Percentiles rank a stretch among this genome's conserved stretches.
Evolutionary conservation across 2,888 invertebrate genomes (phyloP).

Genomic region (Ormyrus rosae): DNA sequence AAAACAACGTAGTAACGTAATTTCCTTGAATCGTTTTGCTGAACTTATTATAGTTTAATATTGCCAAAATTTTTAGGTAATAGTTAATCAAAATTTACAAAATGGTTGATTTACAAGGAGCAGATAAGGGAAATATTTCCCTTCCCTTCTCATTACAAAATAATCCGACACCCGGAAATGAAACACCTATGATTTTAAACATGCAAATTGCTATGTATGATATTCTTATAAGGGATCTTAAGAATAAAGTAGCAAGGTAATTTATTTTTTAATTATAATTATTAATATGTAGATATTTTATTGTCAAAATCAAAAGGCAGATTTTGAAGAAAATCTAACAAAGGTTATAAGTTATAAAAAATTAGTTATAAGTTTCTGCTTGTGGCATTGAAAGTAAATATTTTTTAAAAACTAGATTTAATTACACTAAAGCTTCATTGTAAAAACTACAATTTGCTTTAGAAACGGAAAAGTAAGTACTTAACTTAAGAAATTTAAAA

Average conservation of each 20-base stretch:
- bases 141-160: slow-evolving; percentile 48
- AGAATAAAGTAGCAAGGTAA: slow-evolving; percentile 65
- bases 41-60: too few relatives aligned
- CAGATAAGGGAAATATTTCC: slow-evolving; percentile 56
- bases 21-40: too few relatives aligned
- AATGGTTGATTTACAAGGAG: slow-evolving; percentile 54
- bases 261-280: neutral
- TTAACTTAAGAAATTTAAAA: too few relatives aligned
- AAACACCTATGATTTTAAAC: slow-evolving; percentile 63
- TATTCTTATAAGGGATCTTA: slow-evolving; percentile 61
- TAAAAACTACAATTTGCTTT: too few relatives aligned
- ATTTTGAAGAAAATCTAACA: neutral
- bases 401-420: too few relatives aligned
- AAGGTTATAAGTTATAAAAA: too few relatives aligned
- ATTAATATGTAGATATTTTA: neutral
- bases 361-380: too few relatives aligned
- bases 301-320: neutral
- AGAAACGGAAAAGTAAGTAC: too few relatives aligned
- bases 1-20: too few relatives aligned
- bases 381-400: too few relatives aligned
- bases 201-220: slow-evolving; percentile 67
- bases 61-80: too few relatives aligned
- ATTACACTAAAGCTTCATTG: too few relatives aligned
- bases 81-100: slow-evolving; percentile 12
- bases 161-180: slow-evolving; percentile 23